Evolutionary conservation across 2,797 vertebrate genomes (phyloP), one percentile per base, ranked within the genome.

Genomic region (Champsocephalus esox): DNA sequence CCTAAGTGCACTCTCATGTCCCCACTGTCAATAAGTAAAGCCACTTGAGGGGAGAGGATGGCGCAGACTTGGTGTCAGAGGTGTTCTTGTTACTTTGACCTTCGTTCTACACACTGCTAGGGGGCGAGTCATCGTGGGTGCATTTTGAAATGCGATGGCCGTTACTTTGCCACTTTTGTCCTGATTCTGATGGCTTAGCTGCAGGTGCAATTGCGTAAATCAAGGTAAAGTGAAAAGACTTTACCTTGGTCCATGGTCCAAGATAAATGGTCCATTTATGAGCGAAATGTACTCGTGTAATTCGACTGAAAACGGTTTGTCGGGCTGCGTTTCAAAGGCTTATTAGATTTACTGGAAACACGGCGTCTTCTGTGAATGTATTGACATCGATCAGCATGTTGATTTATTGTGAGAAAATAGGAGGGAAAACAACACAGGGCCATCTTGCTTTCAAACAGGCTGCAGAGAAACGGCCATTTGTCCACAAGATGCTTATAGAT

Each of bases 1-100:
- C 52, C 44, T 60, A 55, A 46, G 81, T 75, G 77, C 81, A 69
- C 66, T 79, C 69, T 34, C 46, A 65, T 76, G 75, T 86, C 34
- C 19, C 49, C 43, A 4, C 14, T 67, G 66, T 45, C 55, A 44
- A 68, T 54, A 41, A 48, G 43, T 55, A 44, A 17, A 14, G n/a
- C 58, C 10, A 16, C 32, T 45, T 57, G 38, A 49, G 61, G 28
- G 59, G n/a, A 49, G 14, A 70, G 64, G 73, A 54, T 12, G 9
- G 17, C 13, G 48, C 45, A 73, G 71, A 45, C 12, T 34, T 76
- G 66, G 24, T 13, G 17, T n/a, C 67, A 60, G 4, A 38, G 3
- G 28, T 62, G 12, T 16, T 12, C 3, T 50, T 17, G 1, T 52
- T 61, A 49, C 10, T 69, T 57, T 70, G 62, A 64, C 21, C 73